Evolutionary conservation across 2,797 vertebrate species (phyloP).

Genomic region (Betta splendens): DNA sequence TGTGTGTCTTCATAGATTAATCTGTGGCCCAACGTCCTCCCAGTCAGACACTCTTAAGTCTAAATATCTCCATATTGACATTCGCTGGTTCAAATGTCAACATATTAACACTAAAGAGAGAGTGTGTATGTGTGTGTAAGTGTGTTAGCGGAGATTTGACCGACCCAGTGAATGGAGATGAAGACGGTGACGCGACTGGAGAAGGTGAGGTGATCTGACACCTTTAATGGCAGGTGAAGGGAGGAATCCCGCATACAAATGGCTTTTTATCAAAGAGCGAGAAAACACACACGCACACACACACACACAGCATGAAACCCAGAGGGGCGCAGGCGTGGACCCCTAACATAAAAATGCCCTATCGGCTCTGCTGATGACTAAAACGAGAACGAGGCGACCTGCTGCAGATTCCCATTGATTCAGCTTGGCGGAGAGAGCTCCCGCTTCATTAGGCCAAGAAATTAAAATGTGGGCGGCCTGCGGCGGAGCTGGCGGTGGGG

Average conservation of each 20-base stretch:
- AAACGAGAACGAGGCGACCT: constrained; percentile 46
- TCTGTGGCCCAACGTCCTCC: constrained; percentile 20
- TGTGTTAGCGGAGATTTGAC: constrained; percentile 50
- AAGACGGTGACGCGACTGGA: constrained; percentile 65
- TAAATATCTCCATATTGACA: constrained; percentile 40
- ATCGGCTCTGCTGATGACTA: constrained; percentile 55
- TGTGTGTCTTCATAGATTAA: constrained; percentile 52
- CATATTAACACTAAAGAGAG: constrained; percentile 51
- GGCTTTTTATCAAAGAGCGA: constrained; percentile 49
- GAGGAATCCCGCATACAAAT: constrained; percentile 64
- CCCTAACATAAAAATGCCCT: constrained; percentile 38
- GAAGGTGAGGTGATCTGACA: constrained; percentile 56
- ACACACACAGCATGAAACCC: constrained; percentile 14
- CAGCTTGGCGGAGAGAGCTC: constrained; percentile 56
- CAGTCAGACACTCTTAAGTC: constrained; percentile 23
- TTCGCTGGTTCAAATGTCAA: constrained; percentile 61
- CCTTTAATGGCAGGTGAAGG: constrained; percentile 49
- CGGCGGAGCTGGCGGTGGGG: constrained; percentile 37
- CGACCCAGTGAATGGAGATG: constrained; percentile 67
- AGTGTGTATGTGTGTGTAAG: constrained; percentile 15
- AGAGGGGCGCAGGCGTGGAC: constrained; percentile 15
- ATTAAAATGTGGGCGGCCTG: constrained; percentile 79
- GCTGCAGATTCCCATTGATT: constrained; percentile 71
- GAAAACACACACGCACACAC: constrained; percentile 23
- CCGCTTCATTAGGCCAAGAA: constrained; percentile 85